Conservation (phyloP, 2,113 vertebrate genomes). For the Ctenomys sociabilis region DNA sequence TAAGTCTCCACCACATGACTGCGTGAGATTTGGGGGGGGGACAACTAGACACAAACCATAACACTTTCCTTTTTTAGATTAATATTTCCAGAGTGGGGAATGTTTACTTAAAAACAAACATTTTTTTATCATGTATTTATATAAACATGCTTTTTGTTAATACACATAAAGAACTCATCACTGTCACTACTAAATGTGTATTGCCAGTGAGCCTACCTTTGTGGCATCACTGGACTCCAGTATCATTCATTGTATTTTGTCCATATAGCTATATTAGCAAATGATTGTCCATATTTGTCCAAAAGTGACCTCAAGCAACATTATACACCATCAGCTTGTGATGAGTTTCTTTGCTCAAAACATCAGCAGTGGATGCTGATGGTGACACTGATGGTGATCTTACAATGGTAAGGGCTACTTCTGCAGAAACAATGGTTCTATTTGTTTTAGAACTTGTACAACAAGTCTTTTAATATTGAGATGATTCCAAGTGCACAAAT, state of each 20-base stretch:
- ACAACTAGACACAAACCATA: no score
- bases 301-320: neutral
- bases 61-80: neutral
- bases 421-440: neutral
- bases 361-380: neutral
- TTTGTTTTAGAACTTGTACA: neutral
- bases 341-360: neutral
- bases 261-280: neutral
- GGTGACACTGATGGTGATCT: neutral
- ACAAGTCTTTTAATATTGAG: neutral
- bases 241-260: neutral
- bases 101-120: neutral
- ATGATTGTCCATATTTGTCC: neutral
- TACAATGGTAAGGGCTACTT: neutral
- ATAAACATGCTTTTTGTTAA: neutral
- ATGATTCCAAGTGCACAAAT: neutral
- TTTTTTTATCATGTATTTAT: neutral
- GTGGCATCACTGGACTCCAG: neutral
- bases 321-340: neutral
- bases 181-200: neutral
- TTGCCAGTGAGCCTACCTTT: neutral
- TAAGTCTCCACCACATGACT: no score
- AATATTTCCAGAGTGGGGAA: neutral
- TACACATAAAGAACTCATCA: neutral
- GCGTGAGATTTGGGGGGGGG: no score